Conservation (phyloP, 2,888 invertebrate species). For the Dryadula phaetusa region DNA sequence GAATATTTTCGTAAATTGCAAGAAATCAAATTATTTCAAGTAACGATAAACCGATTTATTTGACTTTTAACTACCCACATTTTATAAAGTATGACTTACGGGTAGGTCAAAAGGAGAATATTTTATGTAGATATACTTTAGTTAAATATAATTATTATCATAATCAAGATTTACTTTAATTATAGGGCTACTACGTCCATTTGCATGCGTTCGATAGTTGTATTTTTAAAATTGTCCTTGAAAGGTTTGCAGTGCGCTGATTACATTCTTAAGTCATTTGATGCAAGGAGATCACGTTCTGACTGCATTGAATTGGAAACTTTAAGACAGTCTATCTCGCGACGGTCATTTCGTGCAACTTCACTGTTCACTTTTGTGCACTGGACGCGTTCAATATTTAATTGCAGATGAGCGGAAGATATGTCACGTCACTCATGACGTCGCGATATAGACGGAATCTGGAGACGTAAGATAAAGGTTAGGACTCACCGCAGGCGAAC, state of each 20-base stretch:
- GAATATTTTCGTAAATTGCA: constrained; percentile 29
- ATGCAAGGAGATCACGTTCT: constrained; percentile 68
- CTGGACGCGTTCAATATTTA: constrained; percentile 71
- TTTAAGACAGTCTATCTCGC: constrained; percentile 73
- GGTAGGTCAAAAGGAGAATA: not conserved
- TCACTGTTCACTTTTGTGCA: constrained; percentile 79
- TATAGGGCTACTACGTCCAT: constrained; percentile 56
- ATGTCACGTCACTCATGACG: constrained; percentile 73
- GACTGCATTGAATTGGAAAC: constrained; percentile 68
- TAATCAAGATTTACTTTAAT: constrained; percentile 25
- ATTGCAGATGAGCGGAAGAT: constrained; percentile 63
- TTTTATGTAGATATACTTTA: not conserved
- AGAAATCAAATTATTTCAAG: constrained; percentile 22
- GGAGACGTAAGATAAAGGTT: constrained; percentile 79
- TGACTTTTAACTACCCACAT: not conserved
- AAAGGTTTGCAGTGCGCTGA: constrained; percentile 64
- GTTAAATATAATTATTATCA: not conserved
- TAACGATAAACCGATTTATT: not conserved
- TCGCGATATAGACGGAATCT: constrained; percentile 77
- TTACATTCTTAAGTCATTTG: constrained; percentile 68
- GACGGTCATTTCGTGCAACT: constrained; percentile 66
- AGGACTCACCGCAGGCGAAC: constrained; percentile 84
- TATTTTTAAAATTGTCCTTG: constrained; percentile 70
- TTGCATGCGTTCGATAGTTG: constrained; percentile 61
- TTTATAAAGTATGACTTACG: constrained; percentile 1